phyloP scores from a whole-genome alignment of 1,140 invertebrate genomes.

The Meloidogyne floridensis region DNA sequence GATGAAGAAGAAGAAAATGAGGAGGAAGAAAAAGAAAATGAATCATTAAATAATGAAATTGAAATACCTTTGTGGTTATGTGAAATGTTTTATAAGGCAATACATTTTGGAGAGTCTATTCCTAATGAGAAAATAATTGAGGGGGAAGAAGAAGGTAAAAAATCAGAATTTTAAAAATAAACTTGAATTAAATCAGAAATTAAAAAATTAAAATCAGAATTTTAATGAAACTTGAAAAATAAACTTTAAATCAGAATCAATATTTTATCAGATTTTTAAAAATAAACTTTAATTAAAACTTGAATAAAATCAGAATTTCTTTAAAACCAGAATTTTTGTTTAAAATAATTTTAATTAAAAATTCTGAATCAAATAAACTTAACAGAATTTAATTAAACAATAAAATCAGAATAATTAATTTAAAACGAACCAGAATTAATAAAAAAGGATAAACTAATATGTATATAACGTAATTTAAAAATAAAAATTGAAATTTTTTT shows the following conservation, averaged over 20 bases:
- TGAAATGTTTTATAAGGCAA: conserved; percentile 7
- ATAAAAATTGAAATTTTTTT: too few relatives aligned
- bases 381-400: too few relatives aligned
- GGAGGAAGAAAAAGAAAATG: not conserved
- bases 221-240: not conserved
- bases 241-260: not conserved
- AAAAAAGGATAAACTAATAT: too few relatives aligned
- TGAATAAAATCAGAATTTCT: not conserved
- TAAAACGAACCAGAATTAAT: not conserved
- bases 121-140: not conserved
- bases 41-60: not conserved
- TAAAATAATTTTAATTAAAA: too few relatives aligned
- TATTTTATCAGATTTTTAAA: not conserved
- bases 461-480: too few relatives aligned
- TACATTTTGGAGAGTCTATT: not conserved
- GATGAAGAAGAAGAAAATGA: not conserved
- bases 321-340: not conserved
- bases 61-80: not conserved
- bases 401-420: too few relatives aligned
- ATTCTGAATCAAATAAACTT: too few relatives aligned
- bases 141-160: not conserved
- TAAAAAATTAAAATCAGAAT: not conserved
- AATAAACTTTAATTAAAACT: not conserved
- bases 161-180: not conserved
- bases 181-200: not conserved